Percentiles rank a stretch among this genome's conserved stretches.
Evolutionary conservation across 2,888 invertebrate genomes (phyloP).

Genomic region (Lumbricus terrestris): DNA sequence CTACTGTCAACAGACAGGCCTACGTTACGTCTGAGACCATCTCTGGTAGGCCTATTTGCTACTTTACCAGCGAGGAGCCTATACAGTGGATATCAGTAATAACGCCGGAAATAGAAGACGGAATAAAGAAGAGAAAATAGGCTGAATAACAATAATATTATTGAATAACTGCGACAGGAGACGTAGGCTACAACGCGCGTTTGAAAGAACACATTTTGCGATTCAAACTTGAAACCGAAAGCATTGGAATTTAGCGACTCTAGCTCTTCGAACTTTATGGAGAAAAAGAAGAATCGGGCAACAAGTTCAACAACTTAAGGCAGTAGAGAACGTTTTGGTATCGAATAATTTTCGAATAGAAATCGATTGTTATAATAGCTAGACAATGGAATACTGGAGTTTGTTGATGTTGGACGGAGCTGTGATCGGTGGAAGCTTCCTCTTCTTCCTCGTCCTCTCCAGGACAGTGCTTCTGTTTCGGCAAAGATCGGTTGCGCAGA

Average conservation of each 20-base stretch:
- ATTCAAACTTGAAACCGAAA: neutral
- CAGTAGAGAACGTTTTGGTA: neutral
- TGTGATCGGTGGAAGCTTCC: neutral
- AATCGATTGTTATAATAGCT: constrained; percentile 16
- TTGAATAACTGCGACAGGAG: neutral
- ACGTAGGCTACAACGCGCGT: too few relatives aligned
- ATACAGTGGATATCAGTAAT: too few relatives aligned
- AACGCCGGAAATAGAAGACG: too few relatives aligned
- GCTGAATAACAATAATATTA: too few relatives aligned
- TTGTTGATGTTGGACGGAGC: neutral
- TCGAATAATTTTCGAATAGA: neutral
- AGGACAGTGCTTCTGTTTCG: neutral
- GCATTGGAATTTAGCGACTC: neutral
- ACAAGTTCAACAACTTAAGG: neutral
- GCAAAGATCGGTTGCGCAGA: neutral
- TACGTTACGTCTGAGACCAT: neutral
- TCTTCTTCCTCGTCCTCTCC: neutral
- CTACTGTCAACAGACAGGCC: neutral
- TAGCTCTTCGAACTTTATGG: too few relatives aligned
- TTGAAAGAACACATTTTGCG: neutral
- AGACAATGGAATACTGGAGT: neutral
- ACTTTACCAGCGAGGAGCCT: too few relatives aligned
- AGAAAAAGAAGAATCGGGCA: neutral
- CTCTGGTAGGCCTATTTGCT: too few relatives aligned
- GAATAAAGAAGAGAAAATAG: too few relatives aligned